Conservation (phyloP, 2,113 vertebrate genomes). For the Neolamprologus hecqui region DNA sequence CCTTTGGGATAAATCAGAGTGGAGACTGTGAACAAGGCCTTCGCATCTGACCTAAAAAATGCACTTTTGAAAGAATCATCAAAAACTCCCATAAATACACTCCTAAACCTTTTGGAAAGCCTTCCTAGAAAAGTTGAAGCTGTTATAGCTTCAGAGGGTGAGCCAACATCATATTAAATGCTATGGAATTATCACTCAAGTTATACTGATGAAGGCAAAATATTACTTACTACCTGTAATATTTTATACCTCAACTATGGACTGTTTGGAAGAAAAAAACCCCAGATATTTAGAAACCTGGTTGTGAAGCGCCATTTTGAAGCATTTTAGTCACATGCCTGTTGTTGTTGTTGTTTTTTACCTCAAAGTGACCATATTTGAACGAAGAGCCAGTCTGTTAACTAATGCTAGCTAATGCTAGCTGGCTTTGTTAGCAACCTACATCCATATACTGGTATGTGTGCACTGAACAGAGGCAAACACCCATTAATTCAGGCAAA, state of each 20-base stretch:
- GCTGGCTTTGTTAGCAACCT: background rate
- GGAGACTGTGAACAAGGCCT: background rate
- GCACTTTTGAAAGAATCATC: background rate
- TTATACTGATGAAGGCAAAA: background rate
- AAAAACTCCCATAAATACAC: background rate
- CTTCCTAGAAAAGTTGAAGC: background rate
- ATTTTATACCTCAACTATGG: background rate
- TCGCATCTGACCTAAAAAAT: background rate
- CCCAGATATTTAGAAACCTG: background rate
- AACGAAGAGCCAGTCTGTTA: background rate
- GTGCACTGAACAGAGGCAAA: background rate
- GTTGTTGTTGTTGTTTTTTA: background rate
- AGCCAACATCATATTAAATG: background rate
- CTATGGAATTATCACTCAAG: background rate
- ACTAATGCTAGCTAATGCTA: background rate
- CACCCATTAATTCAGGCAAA: background rate
- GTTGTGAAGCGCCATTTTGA: background rate
- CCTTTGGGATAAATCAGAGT: background rate
- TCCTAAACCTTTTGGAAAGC: background rate
- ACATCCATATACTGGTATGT: background rate
- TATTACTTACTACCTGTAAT: background rate
- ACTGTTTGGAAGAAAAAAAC: rapidly evolving
- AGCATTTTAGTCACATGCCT: background rate
- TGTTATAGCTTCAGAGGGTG: background rate
- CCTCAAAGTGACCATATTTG: background rate